Evolutionary conservation across 2,797 vertebrate genomes (phyloP), one percentile per base, ranked within the genome.

Genomic region (Labeo calbasu): DNA sequence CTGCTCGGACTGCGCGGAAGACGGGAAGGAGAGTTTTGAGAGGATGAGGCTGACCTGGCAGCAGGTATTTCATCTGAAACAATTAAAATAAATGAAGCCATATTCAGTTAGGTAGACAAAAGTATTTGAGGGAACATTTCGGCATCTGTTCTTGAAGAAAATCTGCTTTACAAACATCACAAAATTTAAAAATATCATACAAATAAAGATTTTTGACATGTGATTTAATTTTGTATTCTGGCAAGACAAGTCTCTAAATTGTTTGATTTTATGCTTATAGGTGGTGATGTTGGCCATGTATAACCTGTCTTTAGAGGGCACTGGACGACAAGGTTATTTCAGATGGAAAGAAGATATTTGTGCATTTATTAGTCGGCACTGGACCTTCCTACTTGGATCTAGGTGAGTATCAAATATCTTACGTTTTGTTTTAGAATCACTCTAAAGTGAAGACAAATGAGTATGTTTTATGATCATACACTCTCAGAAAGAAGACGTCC

Each of bases 261-360:
- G 59, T 83, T 36, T 40, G 28, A 17, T 57, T 83, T 8, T 90
- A n/a, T 90, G 48, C 89, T 91, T 13, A 1, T 92, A 99, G 98
- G 97, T 99, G 90, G 98, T 99, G 88, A 99, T 99, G 98, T 83
- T 99, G 92, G 98, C 98, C 55, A 99, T 99, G 98, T 99, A 99
- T 91, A 99, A 99, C 90, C 93, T 99, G 77, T 99, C 98, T 51
- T 94, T 99, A 92, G 98, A 99, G 93, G 97, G 98, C 80, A 99
- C 96, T 0, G 98, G 98, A 7, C 97, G 98, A 0, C 98, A 99
- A 92, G 98, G 98, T 1, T 99, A 99, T 92, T 99, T 99, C 92
- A 94, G 98, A 70, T 99, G 98, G 98, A 99, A 99, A 80, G 98
- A 99, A 91, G 98, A 99, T 91, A 99, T 99, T 92, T 99, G 98